Conservation (phyloP, 2,113 vertebrate genomes). For the Indicator indicator region DNA sequence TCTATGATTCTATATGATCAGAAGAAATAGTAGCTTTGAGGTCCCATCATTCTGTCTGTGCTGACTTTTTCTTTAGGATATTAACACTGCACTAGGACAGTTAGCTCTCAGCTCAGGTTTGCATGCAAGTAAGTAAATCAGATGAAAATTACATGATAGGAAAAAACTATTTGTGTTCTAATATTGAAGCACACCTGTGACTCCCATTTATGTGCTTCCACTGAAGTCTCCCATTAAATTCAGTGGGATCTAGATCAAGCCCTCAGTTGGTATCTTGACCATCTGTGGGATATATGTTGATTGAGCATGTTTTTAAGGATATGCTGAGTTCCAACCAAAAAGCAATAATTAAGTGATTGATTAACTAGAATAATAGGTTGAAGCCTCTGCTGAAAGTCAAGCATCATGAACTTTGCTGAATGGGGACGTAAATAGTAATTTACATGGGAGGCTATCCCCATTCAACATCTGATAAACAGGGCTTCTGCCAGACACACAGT, state of each 20-base stretch:
- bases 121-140: constrained; percentile 81
- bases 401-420: not conserved
- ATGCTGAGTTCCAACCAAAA: not conserved
- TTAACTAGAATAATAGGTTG: not conserved
- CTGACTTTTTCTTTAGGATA: constrained; percentile 62
- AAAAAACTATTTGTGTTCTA: not conserved
- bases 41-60: not conserved
- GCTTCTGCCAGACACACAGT: not conserved
- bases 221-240: not conserved
- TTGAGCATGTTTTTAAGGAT: not conserved
- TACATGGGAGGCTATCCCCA: not conserved
- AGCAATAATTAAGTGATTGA: not conserved
- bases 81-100: constrained; percentile 72
- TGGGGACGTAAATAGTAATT: not conserved
- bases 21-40: not conserved
- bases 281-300: not conserved
- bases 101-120: constrained; percentile 72
- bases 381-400: not conserved
- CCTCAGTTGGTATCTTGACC: not conserved
- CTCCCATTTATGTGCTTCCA: not conserved
- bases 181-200: not conserved
- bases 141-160: not conserved
- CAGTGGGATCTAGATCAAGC: not conserved
- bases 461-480: not conserved
- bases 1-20: not conserved